Conservation (phyloP, 2,888 invertebrate genomes). For the Tenthredo amoena region DNA sequence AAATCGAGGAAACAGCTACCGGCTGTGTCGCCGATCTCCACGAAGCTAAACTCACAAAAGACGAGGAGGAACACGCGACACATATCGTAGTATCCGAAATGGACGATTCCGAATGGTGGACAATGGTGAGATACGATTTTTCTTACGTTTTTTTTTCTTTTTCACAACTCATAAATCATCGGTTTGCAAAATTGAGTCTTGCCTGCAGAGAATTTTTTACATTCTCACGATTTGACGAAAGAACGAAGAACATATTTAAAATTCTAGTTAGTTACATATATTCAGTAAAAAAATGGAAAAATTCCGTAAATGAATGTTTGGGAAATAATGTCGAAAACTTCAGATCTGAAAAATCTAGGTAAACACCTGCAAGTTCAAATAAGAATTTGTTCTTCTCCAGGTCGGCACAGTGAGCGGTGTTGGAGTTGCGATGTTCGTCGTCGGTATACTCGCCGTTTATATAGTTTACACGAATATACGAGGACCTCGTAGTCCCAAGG, state of each 20-base stretch:
- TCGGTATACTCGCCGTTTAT: slow-evolving; percentile 74
- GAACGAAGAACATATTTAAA: too few species aligned
- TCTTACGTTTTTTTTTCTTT: background rate
- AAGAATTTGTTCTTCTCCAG: slow-evolving; percentile 58
- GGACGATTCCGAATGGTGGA: slow-evolving; percentile 74
- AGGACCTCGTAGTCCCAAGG: slow-evolving; percentile 66
- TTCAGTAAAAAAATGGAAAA: too few species aligned
- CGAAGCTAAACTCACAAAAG: slow-evolving; percentile 59
- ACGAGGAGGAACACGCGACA: slow-evolving; percentile 63
- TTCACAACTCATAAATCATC: background rate
- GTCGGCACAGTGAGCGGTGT: slow-evolving; percentile 73
- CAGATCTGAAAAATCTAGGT: too few species aligned
- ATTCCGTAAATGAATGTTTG: too few species aligned
- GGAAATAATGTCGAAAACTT: too few species aligned
- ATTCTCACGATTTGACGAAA: too few species aligned
- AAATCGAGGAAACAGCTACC: slow-evolving; percentile 61
- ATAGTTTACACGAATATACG: slow-evolving; percentile 72
- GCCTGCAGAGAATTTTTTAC: too few species aligned
- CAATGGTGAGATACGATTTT: slow-evolving; percentile 66
- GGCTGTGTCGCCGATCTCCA: slow-evolving; percentile 56
- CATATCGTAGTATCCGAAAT: slow-evolving; percentile 65
- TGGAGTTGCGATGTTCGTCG: slow-evolving; percentile 73
- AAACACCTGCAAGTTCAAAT: background rate
- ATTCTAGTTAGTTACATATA: too few species aligned
- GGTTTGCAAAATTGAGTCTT: background rate